phyloP scores from a whole-genome alignment of 2,888 invertebrate genomes.

The Ormyrus labotus region DNA sequence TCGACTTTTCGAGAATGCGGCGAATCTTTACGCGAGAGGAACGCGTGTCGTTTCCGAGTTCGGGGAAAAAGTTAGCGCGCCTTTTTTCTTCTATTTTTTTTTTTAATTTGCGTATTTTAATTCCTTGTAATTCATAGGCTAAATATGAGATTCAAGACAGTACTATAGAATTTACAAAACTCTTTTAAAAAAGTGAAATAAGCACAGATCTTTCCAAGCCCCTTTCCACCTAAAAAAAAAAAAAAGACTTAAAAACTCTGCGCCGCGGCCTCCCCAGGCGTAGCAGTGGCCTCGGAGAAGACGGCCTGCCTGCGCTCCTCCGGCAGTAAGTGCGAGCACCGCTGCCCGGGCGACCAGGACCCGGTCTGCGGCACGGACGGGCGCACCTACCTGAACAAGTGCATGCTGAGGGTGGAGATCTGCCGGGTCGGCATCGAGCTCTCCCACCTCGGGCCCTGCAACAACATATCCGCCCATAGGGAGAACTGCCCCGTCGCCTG shows the following conservation, averaged over 20 bases:
- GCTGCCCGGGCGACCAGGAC: conserved; percentile 89
- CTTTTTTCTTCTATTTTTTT: neutral
- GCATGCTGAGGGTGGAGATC: conserved; percentile 76
- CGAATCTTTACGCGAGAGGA: too few species aligned
- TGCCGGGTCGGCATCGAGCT: conserved; percentile 80
- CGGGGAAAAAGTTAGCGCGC: too few species aligned
- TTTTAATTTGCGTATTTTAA: neutral
- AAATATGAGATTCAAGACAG: too few species aligned
- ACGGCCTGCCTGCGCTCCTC: conserved; percentile 77
- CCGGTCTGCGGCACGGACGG: conserved; percentile 93
- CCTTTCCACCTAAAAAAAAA: too few species aligned
- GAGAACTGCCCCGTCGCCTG: conserved; percentile 94
- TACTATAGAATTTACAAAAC: too few species aligned
- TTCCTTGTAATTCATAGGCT: neutral
- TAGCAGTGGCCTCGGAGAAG: conserved; percentile 72
- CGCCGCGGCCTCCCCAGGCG: conserved; percentile 63
- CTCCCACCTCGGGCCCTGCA: conserved; percentile 81
- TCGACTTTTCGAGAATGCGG: too few species aligned
- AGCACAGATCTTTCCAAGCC: too few species aligned
- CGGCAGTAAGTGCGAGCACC: conserved; percentile 79
- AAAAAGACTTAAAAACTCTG: too few species aligned
- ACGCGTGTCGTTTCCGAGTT: too few species aligned
- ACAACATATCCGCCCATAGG: conserved; percentile 86
- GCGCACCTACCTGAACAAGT: conserved; percentile 89
- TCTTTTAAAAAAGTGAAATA: too few species aligned